Evolutionary conservation across 2,888 invertebrate species (phyloP).

Genomic region (Caenorhabditis drosophilae): DNA sequence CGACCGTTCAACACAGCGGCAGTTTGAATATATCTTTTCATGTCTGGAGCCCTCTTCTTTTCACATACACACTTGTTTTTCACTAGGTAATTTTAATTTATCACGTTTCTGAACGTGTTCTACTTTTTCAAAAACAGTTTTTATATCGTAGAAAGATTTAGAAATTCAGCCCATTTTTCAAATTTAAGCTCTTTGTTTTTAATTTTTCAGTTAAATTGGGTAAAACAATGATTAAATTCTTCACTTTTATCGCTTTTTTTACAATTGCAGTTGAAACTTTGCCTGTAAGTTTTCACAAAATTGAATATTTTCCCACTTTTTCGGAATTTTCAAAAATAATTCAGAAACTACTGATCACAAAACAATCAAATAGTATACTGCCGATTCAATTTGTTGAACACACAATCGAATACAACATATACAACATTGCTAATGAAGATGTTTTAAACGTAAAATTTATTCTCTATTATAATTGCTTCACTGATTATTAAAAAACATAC

Average conservation of each 20-base stretch:
- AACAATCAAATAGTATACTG: conserved; percentile 5
- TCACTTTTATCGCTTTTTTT: conserved; percentile 1
- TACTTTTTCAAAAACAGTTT: too few relatives aligned
- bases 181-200: neutral
- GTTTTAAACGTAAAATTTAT: conserved; percentile 11
- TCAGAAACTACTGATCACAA: conserved; percentile 16
- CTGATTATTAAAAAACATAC: neutral
- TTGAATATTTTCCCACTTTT: too few relatives aligned
- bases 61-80: conserved; percentile 5
- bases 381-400: neutral
- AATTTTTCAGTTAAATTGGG: neutral
- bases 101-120: too few relatives aligned
- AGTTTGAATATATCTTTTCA: conserved; percentile 11
- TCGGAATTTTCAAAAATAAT: conserved; percentile 1
- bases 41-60: conserved; percentile 7
- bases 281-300: conserved; percentile 13
- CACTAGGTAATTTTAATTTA: too few relatives aligned
- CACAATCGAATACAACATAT: conserved; percentile 14
- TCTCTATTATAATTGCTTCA: neutral
- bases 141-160: too few relatives aligned
- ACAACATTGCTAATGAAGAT: conserved; percentile 11
- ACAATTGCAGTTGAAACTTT: conserved; percentile 6
- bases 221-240: conserved; percentile 9
- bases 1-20: conserved; percentile 14
- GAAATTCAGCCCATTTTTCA: too few relatives aligned